phyloP scores from a whole-genome alignment of 1,140 invertebrate species.

The Episyrphus balteatus region DNA sequence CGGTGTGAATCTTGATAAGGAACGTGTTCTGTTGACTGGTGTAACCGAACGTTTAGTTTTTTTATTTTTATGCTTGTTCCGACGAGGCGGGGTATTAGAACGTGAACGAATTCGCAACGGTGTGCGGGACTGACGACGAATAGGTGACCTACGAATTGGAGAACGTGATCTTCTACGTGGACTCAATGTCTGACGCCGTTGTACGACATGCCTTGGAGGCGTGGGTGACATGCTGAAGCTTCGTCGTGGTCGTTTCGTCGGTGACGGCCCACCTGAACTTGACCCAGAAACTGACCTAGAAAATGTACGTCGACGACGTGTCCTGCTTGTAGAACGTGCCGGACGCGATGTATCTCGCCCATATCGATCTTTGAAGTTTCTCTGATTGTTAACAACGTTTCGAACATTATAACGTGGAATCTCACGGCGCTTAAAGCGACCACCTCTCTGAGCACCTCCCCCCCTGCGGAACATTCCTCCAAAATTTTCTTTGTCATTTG shows the following conservation, averaged over 20 bases:
- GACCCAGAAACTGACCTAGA: slow-evolving; percentile 16
- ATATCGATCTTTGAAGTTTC: slow-evolving; percentile 57
- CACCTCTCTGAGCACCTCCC: slow-evolving; percentile 24
- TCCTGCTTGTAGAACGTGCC: slow-evolving; percentile 17
- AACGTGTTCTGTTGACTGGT: no score
- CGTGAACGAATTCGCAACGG: slow-evolving; percentile 24
- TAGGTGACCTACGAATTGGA: slow-evolving; percentile 19
- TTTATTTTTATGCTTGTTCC: slow-evolving; percentile 16
- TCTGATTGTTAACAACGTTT: slow-evolving; percentile 53
- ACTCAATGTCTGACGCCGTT: background rate
- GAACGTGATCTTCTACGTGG: slow-evolving; percentile 10
- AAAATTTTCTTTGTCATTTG: slow-evolving; percentile 35
- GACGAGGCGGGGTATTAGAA: slow-evolving; percentile 17
- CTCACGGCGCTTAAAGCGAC: slow-evolving; percentile 63
- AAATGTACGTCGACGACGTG: slow-evolving; percentile 20
- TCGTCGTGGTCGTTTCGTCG: slow-evolving; percentile 13
- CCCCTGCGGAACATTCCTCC: slow-evolving; percentile 30
- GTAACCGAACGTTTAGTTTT: slow-evolving; percentile 6
- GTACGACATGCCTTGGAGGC: slow-evolving; percentile 1
- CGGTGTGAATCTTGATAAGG: slow-evolving; percentile 18
- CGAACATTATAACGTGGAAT: slow-evolving; percentile 71
- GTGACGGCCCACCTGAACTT: slow-evolving; percentile 15
- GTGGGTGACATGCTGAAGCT: slow-evolving; percentile 29
- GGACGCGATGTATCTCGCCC: slow-evolving; percentile 54
- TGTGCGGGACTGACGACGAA: slow-evolving; percentile 13